Evolutionary conservation across 1,140 invertebrate species (phyloP), one percentile per base, ranked within the genome.

Genomic region (Tribolium madens): DNA sequence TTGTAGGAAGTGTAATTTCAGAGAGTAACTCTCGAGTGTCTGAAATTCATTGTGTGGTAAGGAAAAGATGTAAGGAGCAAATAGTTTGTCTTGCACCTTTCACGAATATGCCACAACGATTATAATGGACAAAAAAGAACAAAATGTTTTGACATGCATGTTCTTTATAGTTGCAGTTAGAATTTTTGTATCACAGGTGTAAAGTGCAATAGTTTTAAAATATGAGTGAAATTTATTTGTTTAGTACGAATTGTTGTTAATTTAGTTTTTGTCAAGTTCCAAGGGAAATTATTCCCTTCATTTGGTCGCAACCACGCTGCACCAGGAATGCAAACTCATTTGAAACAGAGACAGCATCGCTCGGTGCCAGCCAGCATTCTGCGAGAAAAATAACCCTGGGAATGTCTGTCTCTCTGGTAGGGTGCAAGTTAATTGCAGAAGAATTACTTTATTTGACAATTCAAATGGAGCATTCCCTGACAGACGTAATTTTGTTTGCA

Each of bases 381-480:
- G 9, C 7, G 57, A 64, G 57, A 64, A 64, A 64, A 64, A 64
- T 64, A 64, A 64, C 57, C 57, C 14, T n/a, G 53, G 14, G 18
- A 60, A 60, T 60, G 18, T 60, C 53, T 60, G 18, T 60, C 53
- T 10, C 18, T 33, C 31, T 17, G 68, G 68, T 33, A 71, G 36
- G 68, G 57, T 33, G 57, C 57, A 14, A 64, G 57, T 64, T 71
- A 71, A 71, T 71, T 71, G 68, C 47, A 71, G 9, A 53, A 50
- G 15, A 74, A 53, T 74, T 53, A 57, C 50, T 57, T 57, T 53
- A 52, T 74, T 74, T 74, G 72, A 74, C 72, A 74, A 53, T 74
- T 57, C 47, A 3, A 74, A 74, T 74, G 48, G 21, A 73, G 42
- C 13, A 21, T 57, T 42, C 48, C 4, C 72, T 53, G 47, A 53